Evolutionary conservation across 2,888 invertebrate species (phyloP).

Genomic region (Chromoteleia sp.): DNA sequence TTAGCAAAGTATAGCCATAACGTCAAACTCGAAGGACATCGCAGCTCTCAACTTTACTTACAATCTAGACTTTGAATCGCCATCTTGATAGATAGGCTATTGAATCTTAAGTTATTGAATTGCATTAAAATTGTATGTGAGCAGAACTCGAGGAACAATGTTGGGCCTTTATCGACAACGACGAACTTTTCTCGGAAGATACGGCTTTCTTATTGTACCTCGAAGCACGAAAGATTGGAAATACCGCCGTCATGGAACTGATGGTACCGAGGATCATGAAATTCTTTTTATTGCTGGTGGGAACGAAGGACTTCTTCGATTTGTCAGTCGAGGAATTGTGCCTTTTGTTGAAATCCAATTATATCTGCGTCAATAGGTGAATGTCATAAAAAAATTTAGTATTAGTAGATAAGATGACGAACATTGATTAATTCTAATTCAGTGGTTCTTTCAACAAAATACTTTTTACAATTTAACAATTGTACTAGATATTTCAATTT

Average conservation of each 20-base stretch:
- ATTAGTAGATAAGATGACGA: too few species aligned
- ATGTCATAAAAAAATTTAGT: slow-evolving; percentile 6
- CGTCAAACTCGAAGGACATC: slow-evolving; percentile 64
- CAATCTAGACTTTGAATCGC: slow-evolving; percentile 36
- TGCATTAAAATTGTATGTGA: slow-evolving; percentile 56
- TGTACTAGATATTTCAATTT: too few species aligned
- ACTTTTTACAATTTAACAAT: too few species aligned
- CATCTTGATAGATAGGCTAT: slow-evolving; percentile 45
- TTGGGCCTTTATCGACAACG: slow-evolving; percentile 91
- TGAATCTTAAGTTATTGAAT: slow-evolving; percentile 64
- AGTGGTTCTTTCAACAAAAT: too few species aligned
- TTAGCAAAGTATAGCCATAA: slow-evolving; percentile 11
- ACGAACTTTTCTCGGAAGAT: slow-evolving; percentile 89
- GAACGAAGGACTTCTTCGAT: slow-evolving; percentile 90
- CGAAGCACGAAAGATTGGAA: slow-evolving; percentile 86
- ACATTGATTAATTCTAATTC: too few species aligned
- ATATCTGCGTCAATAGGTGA: slow-evolving; percentile 90
- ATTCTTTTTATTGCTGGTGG: slow-evolving; percentile 91
- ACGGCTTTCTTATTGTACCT: slow-evolving; percentile 90
- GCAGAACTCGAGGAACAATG: slow-evolving; percentile 91
- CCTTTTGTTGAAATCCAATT: slow-evolving; percentile 89
- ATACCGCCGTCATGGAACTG: slow-evolving; percentile 88
- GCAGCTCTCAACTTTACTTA: slow-evolving; percentile 31
- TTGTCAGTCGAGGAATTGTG: slow-evolving; percentile 88
- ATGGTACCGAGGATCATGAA: slow-evolving; percentile 91